phyloP scores from a whole-genome alignment of 2,888 invertebrate species.

The Phrixothrix hirtus region DNA sequence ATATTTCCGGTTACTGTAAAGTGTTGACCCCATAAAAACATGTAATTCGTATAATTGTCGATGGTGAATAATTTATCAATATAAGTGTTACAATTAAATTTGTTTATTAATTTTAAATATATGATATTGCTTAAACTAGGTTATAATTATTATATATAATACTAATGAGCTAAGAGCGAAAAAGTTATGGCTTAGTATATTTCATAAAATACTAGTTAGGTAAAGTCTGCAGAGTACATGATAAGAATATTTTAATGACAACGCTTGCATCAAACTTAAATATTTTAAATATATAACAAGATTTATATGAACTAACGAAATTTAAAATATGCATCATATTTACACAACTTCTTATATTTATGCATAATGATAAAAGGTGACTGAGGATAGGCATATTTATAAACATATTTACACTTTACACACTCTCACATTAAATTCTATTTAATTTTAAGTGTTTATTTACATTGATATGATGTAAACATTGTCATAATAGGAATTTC shows the following conservation, averaged over 20 bases:
- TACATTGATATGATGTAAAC: constrained; percentile 22
- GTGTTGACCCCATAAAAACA: too few species aligned
- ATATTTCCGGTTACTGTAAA: too few species aligned
- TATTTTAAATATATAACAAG: neutral
- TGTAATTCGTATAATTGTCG: too few species aligned
- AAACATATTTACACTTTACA: constrained; percentile 25
- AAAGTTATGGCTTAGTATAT: constrained; percentile 18
- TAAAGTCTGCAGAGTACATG: constrained; percentile 10
- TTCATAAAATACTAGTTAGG: constrained; percentile 24
- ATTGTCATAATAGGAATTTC: constrained; percentile 17
- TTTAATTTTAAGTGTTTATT: constrained; percentile 3
- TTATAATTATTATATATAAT: constrained; percentile 17
- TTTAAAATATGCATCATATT: constrained; percentile 8
- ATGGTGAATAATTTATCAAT: neutral
- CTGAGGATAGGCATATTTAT: constrained; percentile 9
- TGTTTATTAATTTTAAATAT: constrained; percentile 24
- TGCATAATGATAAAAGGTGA: neutral
- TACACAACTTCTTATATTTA: constrained; percentile 2
- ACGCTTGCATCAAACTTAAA: constrained; percentile 22
- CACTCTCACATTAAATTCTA: neutral
- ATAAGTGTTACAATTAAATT: neutral
- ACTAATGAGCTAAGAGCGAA: constrained; percentile 23
- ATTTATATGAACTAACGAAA: constrained; percentile 4
- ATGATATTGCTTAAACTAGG: constrained; percentile 22
- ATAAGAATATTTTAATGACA: constrained; percentile 18